Percentiles rank a stretch among this genome's conserved stretches.
phyloP scores from a whole-genome alignment of 2,113 vertebrate species.

The Dromas ardeola region DNA sequence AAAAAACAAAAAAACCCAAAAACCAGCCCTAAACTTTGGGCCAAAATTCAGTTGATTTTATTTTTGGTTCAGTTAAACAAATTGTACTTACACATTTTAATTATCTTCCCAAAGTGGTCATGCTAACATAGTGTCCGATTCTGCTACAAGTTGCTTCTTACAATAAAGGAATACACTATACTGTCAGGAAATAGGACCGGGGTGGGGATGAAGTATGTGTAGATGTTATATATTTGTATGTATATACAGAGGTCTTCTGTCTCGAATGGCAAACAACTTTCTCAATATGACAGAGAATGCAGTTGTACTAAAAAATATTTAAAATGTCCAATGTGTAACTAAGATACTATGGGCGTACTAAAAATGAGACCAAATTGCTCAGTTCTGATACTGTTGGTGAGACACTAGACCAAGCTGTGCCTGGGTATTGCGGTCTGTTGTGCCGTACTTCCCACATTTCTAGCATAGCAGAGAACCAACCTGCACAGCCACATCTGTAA shows the following conservation, averaged over 20 bases:
- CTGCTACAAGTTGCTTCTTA: neutral
- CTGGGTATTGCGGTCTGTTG: fast-evolving
- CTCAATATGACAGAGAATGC: neutral
- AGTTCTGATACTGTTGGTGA: neutral
- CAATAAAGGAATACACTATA: neutral
- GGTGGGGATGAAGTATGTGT: too few relatives aligned
- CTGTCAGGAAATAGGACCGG: neutral
- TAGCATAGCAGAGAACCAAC: neutral
- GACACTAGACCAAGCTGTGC: neutral
- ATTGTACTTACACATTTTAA: neutral
- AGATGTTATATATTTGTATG: fast-evolving
- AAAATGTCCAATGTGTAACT: neutral
- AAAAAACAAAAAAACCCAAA: neutral
- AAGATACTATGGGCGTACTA: neutral
- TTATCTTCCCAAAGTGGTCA: neutral
- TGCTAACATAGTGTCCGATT: neutral
- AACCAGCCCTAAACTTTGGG: neutral
- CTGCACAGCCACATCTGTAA: neutral
- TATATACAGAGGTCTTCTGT: neutral
- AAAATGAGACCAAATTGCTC: neutral
- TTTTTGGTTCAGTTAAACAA: neutral
- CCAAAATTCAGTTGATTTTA: neutral
- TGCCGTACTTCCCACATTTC: neutral
- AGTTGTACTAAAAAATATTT: neutral
- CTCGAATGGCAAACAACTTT: neutral